phyloP scores from a whole-genome alignment of 2,113 vertebrate genomes.

The Hypocryptadius cinnamomeus region DNA sequence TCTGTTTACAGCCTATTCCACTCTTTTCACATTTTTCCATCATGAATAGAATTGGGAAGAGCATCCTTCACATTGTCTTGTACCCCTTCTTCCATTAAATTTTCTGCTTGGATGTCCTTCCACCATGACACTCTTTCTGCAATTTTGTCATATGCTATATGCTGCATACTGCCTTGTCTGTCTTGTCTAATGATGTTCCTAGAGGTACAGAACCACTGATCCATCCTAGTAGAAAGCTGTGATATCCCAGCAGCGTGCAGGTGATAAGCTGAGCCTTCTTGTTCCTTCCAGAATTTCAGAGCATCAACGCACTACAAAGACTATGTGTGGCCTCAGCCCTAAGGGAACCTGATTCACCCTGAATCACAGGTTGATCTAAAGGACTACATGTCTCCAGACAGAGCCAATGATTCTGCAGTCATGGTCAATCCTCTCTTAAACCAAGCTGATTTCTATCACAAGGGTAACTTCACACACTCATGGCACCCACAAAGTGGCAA shows the following conservation, averaged over 20 bases:
- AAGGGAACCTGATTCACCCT: neutral
- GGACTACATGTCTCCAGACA: neutral
- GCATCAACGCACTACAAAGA: neutral
- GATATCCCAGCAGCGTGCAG: neutral
- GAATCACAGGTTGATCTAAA: neutral
- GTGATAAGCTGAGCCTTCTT: neutral
- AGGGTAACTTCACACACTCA: neutral
- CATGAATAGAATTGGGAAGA: neutral
- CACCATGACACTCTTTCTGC: neutral
- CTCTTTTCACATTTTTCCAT: neutral
- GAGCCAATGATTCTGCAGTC: neutral
- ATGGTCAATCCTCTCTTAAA: neutral
- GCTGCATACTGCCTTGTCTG: neutral
- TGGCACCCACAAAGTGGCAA: neutral
- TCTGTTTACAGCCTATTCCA: neutral
- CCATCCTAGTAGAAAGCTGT: neutral
- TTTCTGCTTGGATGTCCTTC: neutral
- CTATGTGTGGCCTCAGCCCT: neutral
- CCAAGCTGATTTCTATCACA: neutral
- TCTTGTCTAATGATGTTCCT: neutral
- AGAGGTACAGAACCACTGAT: neutral
- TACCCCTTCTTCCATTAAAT: neutral
- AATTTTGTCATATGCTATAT: neutral
- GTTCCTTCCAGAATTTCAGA: neutral
- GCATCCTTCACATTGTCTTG: neutral